Conservation (phyloP, 2,113 vertebrate genomes). For the Zapornia atra region DNA sequence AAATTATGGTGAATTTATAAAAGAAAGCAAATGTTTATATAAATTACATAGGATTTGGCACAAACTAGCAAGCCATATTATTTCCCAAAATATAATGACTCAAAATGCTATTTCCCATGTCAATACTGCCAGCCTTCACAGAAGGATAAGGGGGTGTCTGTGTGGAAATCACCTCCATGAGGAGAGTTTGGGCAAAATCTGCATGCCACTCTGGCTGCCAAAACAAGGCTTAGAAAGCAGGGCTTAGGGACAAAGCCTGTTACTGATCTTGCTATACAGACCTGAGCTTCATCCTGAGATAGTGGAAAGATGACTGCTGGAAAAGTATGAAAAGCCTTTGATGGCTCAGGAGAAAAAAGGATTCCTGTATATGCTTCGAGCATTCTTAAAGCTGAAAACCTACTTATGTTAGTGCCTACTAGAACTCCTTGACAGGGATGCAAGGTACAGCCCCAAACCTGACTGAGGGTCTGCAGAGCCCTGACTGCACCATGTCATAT, state of each 20-base stretch:
- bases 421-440: not conserved
- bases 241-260: not conserved
- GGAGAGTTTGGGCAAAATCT: not conserved
- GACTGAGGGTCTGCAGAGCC: not conserved
- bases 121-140: not conserved
- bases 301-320: not conserved
- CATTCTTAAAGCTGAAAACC: not conserved
- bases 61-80: not conserved
- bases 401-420: not conserved
- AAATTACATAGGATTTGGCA: not conserved
- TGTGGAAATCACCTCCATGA: not conserved
- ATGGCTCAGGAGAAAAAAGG: not conserved
- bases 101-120: not conserved
- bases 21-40: not conserved
- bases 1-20: not conserved
- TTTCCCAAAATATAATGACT: not conserved
- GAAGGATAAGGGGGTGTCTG: not conserved
- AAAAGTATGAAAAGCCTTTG: not conserved
- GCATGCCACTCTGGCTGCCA: not conserved
- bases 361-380: not conserved
- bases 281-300: not conserved
- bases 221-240: not conserved
- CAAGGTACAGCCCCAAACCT: not conserved
- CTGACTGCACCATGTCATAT: rapidly evolving
- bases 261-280: not conserved